phyloP scores from a whole-genome alignment of 2,113 vertebrate genomes.

The Macrotus californicus region DNA sequence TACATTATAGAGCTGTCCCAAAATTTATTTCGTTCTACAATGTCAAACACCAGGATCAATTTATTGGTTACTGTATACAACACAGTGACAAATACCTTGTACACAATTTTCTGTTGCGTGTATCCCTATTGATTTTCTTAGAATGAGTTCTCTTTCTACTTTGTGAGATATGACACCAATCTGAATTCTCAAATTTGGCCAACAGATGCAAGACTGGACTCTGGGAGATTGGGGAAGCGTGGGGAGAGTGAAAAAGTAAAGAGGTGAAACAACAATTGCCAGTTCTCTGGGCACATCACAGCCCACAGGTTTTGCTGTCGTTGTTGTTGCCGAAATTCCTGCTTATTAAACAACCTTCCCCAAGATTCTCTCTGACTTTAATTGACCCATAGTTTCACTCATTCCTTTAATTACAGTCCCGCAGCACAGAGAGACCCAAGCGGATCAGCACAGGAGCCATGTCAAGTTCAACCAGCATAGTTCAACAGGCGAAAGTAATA shows the following conservation, averaged over 20 bases:
- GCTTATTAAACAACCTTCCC: constrained; percentile 25
- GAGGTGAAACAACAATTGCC: not conserved
- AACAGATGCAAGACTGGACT: not conserved
- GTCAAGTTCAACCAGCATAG: not conserved
- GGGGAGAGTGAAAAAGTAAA: not conserved
- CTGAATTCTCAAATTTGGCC: not conserved
- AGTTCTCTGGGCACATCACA: not conserved
- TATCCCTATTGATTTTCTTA: not conserved
- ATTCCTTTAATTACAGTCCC: constrained; percentile 51
- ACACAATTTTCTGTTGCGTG: not conserved
- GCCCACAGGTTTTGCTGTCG: not conserved
- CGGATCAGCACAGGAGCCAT: not conserved
- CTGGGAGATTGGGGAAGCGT: not conserved
- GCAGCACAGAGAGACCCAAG: not conserved
- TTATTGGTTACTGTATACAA: not conserved
- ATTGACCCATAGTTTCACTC: constrained; percentile 54
- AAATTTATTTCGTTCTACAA: not conserved
- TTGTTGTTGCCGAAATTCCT: constrained; percentile 50
- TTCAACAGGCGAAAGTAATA: constrained; percentile 45
- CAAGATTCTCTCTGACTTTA: constrained; percentile 43
- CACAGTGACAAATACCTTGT: not conserved
- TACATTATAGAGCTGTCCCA: not conserved
- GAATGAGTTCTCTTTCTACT: not conserved
- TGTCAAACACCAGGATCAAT: not conserved
- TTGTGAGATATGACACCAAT: not conserved